Conservation (phyloP, 2,888 invertebrate species). For the Sacculina carcini region DNA sequence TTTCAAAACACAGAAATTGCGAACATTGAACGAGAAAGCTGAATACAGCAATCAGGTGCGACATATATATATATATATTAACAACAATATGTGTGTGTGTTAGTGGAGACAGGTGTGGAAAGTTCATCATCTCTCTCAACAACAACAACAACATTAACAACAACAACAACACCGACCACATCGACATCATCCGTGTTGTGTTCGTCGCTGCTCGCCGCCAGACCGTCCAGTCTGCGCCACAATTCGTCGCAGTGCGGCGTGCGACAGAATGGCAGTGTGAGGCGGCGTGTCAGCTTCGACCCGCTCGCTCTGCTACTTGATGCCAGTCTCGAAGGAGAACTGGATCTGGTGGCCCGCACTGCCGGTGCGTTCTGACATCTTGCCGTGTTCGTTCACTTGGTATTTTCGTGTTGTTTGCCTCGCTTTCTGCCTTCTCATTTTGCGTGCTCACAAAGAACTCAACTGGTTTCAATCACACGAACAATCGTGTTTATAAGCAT, state of each 20-base stretch:
- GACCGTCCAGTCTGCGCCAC: too few species aligned
- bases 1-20: too few species aligned
- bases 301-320: constrained; percentile 83
- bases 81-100: background rate
- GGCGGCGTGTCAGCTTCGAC: constrained; percentile 75
- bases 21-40: too few species aligned
- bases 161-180: too few species aligned
- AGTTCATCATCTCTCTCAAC: background rate
- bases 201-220: constrained; percentile 10
- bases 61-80: constrained; percentile 1
- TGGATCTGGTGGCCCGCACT: constrained; percentile 84
- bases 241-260: constrained; percentile 27
- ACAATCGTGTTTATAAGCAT: too few species aligned
- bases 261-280: constrained; percentile 47
- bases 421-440: too few species aligned
- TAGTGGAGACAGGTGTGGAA: background rate
- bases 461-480: too few species aligned
- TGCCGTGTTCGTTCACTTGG: too few species aligned
- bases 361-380: constrained; percentile 37
- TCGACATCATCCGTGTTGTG: constrained; percentile 5
- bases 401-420: too few species aligned
- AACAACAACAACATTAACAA: constrained; percentile 11
- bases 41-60: too few species aligned
- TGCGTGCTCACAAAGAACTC: too few species aligned
- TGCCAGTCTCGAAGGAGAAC: constrained; percentile 89